Evolutionary conservation across 2,888 invertebrate genomes (phyloP).

Genomic region (Augochlorella aurata): DNA sequence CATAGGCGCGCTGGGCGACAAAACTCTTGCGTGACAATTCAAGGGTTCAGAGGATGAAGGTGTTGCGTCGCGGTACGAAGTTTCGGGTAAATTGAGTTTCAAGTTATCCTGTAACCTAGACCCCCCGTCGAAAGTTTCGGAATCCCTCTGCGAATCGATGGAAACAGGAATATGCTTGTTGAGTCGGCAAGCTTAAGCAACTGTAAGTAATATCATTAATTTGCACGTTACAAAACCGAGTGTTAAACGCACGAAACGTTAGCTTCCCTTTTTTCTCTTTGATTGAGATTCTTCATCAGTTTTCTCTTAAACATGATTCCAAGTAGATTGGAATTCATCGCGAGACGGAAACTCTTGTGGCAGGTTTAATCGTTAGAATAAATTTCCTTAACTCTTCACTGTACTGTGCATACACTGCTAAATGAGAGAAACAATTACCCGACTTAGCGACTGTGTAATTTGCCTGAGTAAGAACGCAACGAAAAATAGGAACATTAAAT

Average conservation of each 20-base stretch:
- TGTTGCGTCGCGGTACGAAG: neutral
- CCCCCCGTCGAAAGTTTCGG: neutral
- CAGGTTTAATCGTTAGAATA: too few relatives aligned
- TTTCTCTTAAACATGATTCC: too few relatives aligned
- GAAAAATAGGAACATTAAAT: too few relatives aligned
- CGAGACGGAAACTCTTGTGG: too few relatives aligned
- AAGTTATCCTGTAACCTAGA: conserved; percentile 4
- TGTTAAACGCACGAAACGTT: neutral
- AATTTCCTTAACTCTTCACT: too few relatives aligned
- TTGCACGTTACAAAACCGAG: neutral
- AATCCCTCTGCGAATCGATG: conserved; percentile 2
- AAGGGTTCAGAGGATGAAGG: conserved; percentile 12
- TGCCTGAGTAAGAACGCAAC: too few relatives aligned
- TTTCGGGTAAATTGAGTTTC: conserved; percentile 6
- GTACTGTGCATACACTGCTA: too few relatives aligned
- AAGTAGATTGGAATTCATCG: too few relatives aligned
- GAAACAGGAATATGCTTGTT: conserved; percentile 6
- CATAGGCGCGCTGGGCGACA: conserved; percentile 2
- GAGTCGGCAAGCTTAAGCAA: neutral
- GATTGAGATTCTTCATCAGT: too few relatives aligned
- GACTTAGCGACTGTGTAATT: too few relatives aligned
- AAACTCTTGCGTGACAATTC: conserved; percentile 12
- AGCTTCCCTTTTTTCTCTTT: too few relatives aligned
- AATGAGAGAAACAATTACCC: too few relatives aligned
- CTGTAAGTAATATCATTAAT: neutral